Evolutionary conservation across 2,113 vertebrate species (phyloP).

Genomic region (Campylorhamphus procurvoides): DNA sequence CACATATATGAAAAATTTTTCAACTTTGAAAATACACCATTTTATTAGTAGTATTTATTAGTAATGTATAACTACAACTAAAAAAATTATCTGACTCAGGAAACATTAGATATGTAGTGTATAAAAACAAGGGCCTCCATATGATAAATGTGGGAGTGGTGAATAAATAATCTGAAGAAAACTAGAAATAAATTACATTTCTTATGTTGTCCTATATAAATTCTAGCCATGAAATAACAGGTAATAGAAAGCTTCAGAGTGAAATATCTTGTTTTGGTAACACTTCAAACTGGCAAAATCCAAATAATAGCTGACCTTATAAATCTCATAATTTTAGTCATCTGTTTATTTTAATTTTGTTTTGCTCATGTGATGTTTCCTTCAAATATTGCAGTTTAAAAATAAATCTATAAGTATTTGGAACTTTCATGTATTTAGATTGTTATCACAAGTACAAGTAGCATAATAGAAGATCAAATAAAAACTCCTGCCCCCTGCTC

Average conservation of each 20-base stretch:
- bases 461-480: accelerated
- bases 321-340: background rate
- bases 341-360: background rate
- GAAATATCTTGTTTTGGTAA: background rate
- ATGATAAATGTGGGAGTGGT: background rate
- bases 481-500: background rate
- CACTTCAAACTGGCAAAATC: background rate
- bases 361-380: background rate
- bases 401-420: background rate
- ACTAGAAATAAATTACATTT: background rate
- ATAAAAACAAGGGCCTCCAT: background rate
- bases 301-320: background rate
- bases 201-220: background rate
- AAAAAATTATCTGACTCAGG: background rate
- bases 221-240: background rate
- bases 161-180: background rate
- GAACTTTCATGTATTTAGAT: background rate
- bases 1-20: background rate
- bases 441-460: accelerated
- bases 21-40: background rate
- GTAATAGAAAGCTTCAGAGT: background rate
- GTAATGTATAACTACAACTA: background rate
- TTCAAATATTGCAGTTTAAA: background rate
- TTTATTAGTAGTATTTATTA: background rate
- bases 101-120: background rate